Evolutionary conservation across 2,113 vertebrate species (phyloP), one percentile per base, ranked within the genome.

Genomic region (Trichechus manatus): DNA sequence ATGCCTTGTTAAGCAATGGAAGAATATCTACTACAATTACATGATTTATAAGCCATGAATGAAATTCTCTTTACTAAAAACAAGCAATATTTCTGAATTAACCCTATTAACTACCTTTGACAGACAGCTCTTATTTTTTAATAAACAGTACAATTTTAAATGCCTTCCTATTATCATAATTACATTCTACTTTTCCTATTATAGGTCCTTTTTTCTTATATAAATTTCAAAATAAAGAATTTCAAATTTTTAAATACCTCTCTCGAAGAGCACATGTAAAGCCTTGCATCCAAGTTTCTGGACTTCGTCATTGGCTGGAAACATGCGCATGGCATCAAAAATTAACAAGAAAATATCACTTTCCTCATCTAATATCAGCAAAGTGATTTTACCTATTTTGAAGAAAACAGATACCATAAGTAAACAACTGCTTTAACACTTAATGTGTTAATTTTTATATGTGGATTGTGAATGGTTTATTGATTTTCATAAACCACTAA

Each of bases 361-460:
- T 13, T 99, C 99, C 87, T 99, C 99, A 91, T 99, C 99, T 98
- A 99, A 96, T 95, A 99, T 98, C 98, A 99, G 97, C 97, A 99
- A 98, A 86, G 98, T 98, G 95, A 99, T 98, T 97, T 98, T 97
- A 82, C 98, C 99, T 99, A 78, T 90, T 97, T 5, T 66, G 39
- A 97, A 94, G 31, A 94, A 50, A 97, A 97, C 4, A 98, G 39
- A 96, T 63, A 11, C 9, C 5, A 20, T 39, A 56, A 84, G 17
- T 84, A 59, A 93, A 66, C 0, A 92, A 36, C 6, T 87, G 9
- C 31, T 93, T 93, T 84, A 82, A 39, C 6, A 92, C 27, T n/a
- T 39, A 63, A 44, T 36, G 31, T 50, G 27, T 42, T 87, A 5
- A 84, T 64, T 42, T 83, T 74, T 70, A 92, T 50, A 72, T 27